A percentile compares a stretch with the other conserved stretches of the same genome.
These are phyloP conservation scores for Rhincodon typus DNA, from an alignment of 2,797 vertebrate genomes.

Conservation along the genomic window DNA sequence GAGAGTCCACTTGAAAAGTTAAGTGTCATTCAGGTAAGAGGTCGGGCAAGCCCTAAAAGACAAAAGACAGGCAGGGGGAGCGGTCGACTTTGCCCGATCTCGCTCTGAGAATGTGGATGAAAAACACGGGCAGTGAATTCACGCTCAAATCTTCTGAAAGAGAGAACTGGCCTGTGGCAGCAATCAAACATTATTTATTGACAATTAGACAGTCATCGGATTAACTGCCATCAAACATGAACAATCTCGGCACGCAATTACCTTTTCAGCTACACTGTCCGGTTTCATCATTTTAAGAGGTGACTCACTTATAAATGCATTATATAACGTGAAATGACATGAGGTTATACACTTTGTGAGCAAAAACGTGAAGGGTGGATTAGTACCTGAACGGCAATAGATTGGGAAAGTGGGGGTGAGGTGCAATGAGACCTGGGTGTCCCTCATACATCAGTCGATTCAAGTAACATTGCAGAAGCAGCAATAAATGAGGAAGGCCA, in stretches of 20 bases:
- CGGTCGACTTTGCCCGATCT: not conserved
- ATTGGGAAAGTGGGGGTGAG: too few relatives aligned
- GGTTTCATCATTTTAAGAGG: not conserved
- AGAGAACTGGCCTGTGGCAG: not conserved
- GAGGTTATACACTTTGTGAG: too few relatives aligned
- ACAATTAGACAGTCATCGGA: not conserved
- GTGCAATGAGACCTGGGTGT: too few relatives aligned
- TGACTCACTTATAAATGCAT: too few relatives aligned
- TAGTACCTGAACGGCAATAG: too few relatives aligned
- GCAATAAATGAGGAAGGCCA: too few relatives aligned
- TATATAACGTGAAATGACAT: too few relatives aligned
- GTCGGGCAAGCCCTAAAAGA: conserved; percentile 36
- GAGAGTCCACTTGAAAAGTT: conserved; percentile 88
- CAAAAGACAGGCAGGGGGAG: not conserved
- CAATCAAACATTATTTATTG: not conserved
- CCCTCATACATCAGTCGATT: too few relatives aligned
- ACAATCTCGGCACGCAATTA: not conserved
- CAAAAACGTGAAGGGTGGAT: too few relatives aligned
- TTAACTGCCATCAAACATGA: not conserved
- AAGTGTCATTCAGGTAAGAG: conserved; percentile 86
- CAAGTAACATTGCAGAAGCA: too few relatives aligned
- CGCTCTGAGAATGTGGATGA: not conserved
- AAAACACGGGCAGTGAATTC: too few relatives aligned
- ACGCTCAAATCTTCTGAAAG: not conserved
- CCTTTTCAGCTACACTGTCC: not conserved